These are phyloP conservation scores for Adelges cooleyi DNA, from an alignment of 1,140 invertebrate genomes.

Conservation along the genomic window DNA sequence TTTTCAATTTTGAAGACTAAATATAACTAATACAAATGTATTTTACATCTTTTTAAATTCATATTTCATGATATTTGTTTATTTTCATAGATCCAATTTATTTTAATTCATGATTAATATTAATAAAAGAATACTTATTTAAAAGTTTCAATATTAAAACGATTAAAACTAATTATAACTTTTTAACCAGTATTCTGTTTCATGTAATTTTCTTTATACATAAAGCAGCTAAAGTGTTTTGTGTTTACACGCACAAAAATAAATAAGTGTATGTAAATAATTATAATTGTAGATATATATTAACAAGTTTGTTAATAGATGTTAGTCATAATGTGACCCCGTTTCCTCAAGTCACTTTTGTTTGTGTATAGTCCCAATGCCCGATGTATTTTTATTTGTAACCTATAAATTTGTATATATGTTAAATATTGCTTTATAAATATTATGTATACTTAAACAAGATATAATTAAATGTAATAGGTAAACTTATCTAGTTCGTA, in stretches of 20 bases:
- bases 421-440: slow-evolving; percentile 15
- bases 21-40: background rate
- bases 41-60: background rate
- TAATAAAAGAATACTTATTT: too few species aligned
- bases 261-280: background rate
- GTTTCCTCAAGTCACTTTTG: slow-evolving; percentile 21
- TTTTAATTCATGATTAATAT: too few species aligned
- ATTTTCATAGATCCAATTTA: too few species aligned
- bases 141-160: too few species aligned
- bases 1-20: slow-evolving; percentile 1
- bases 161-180: too few species aligned
- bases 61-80: too few species aligned
- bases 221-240: background rate
- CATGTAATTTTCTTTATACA: slow-evolving; percentile 3
- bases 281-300: background rate
- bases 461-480: slow-evolving; percentile 12
- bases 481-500: slow-evolving; percentile 22
- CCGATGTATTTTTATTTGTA: slow-evolving; percentile 18
- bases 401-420: slow-evolving; percentile 23
- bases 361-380: slow-evolving; percentile 18
- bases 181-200: slow-evolving; percentile 15
- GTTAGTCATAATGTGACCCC: slow-evolving; percentile 10
- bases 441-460: slow-evolving; percentile 21
- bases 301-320: background rate
- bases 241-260: background rate